These are phyloP conservation scores for Nipponia nippon DNA, from an alignment of 2,113 vertebrate genomes.

Conservation along the genomic window DNA sequence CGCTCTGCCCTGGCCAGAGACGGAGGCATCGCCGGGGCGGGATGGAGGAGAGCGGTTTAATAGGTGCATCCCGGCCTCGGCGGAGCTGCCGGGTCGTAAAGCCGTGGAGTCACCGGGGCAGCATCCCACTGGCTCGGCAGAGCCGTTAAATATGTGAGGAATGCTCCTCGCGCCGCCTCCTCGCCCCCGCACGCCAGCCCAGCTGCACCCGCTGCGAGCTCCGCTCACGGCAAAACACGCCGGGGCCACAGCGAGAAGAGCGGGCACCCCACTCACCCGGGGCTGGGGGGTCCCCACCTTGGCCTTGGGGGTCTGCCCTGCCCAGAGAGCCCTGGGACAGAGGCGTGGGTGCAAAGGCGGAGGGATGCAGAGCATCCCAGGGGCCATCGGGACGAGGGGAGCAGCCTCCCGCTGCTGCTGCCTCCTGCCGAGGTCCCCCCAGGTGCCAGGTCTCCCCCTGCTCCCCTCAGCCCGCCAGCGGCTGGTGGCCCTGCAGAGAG, in stretches of 20 bases:
- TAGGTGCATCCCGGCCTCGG: background rate
- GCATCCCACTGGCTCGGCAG: background rate
- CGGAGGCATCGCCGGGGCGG: accelerated
- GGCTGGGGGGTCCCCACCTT: accelerated
- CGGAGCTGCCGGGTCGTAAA: background rate
- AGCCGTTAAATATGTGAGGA: slow-evolving; percentile 33
- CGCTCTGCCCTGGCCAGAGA: accelerated
- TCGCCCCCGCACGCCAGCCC: slow-evolving; percentile 36
- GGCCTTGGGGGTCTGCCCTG: background rate
- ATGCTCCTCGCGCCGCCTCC: slow-evolving; percentile 29
- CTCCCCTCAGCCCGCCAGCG: background rate
- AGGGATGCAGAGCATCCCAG: background rate
- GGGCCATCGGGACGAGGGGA: accelerated
- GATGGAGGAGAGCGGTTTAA: accelerated
- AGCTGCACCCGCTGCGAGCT: background rate
- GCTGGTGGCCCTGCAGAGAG: background rate
- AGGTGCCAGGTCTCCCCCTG: too few relatives aligned
- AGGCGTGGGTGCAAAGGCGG: accelerated
- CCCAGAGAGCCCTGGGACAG: accelerated
- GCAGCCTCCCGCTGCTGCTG: background rate
- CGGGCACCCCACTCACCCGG: background rate
- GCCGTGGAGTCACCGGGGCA: background rate
- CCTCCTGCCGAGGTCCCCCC: background rate
- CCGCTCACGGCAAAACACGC: background rate
- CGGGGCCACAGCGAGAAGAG: background rate